Percentiles rank a stretch among this genome's conserved stretches.
phyloP scores from a whole-genome alignment of 2,797 vertebrate species.

The Hybognathus amarus region DNA sequence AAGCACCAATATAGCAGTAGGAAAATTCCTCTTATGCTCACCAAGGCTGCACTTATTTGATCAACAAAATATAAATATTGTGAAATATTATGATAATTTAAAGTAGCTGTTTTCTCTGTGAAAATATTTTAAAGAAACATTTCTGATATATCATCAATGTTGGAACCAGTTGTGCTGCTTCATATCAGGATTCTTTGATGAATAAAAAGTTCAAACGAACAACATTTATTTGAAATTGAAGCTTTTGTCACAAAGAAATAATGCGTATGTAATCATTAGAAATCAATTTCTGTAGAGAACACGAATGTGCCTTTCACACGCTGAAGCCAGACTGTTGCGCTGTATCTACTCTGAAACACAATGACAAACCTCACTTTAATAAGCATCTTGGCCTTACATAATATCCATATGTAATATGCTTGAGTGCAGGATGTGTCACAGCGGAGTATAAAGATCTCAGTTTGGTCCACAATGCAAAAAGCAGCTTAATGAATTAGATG shows the following conservation, averaged over 20 bases:
- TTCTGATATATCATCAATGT: background rate
- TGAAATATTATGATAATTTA: background rate
- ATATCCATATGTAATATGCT: constrained; percentile 28
- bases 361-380: constrained; percentile 10
- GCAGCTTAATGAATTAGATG: constrained; percentile 48
- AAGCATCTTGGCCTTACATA: constrained; percentile 25
- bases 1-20: background rate
- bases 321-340: no score
- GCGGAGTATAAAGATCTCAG: constrained; percentile 16
- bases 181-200: background rate
- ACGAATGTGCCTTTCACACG: no score
- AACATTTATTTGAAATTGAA: no score
- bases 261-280: no score
- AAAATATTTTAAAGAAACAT: no score
- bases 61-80: background rate
- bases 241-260: no score
- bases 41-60: background rate
- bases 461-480: constrained; percentile 23
- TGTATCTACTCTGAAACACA: background rate
- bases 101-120: background rate
- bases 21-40: background rate
- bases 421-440: constrained; percentile 18
- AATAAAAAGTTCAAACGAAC: background rate
- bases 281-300: no score
- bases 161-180: background rate